These are phyloP conservation scores for Zaprionus taronus DNA, from an alignment of 1,140 invertebrate species.

Conservation along the genomic window DNA sequence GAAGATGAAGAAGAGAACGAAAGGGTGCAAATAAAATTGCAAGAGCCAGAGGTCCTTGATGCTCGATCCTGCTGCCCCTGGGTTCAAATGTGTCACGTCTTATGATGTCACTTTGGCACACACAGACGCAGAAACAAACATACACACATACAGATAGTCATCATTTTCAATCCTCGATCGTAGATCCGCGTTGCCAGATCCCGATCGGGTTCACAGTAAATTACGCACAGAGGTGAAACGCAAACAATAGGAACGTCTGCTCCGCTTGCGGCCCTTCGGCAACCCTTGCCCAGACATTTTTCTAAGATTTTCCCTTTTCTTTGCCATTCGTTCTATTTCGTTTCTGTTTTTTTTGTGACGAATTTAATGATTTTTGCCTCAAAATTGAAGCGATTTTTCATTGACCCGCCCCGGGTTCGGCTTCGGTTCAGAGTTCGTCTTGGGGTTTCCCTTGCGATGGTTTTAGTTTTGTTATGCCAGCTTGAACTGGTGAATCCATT, in stretches of 20 bases:
- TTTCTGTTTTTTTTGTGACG: conserved; percentile 69
- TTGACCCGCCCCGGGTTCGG: conserved; percentile 67
- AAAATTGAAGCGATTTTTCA: conserved; percentile 80
- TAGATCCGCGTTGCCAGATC: conserved; percentile 28
- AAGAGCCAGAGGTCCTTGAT: conserved; percentile 59
- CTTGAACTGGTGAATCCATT: conserved; percentile 72
- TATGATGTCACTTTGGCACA: conserved; percentile 76
- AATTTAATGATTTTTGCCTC: conserved; percentile 81
- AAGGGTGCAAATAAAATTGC: conserved; percentile 76
- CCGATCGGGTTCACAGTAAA: conserved; percentile 78
- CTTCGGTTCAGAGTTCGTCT: conserved; percentile 68
- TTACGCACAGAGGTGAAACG: conserved; percentile 80
- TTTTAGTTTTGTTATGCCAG: conserved; percentile 65
- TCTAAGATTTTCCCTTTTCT: conserved; percentile 41
- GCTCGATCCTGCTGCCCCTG: conserved; percentile 15
- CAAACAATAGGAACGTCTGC: conserved; percentile 68
- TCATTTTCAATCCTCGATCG: conserved; percentile 41
- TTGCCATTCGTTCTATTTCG: conserved; percentile 28
- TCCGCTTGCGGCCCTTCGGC: conserved; percentile 52
- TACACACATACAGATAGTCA: conserved; percentile 64
- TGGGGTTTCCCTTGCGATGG: conserved; percentile 37
- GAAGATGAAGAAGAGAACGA: conserved; percentile 17
- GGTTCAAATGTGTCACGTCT: conserved; percentile 78
- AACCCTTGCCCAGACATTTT: conserved; percentile 62
- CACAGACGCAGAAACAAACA: background rate